A percentile compares a stretch with the other conserved stretches of the same genome.
These are phyloP conservation scores for Cydia fagiglandana DNA, from an alignment of 1,140 invertebrate species.

Conservation along the genomic window DNA sequence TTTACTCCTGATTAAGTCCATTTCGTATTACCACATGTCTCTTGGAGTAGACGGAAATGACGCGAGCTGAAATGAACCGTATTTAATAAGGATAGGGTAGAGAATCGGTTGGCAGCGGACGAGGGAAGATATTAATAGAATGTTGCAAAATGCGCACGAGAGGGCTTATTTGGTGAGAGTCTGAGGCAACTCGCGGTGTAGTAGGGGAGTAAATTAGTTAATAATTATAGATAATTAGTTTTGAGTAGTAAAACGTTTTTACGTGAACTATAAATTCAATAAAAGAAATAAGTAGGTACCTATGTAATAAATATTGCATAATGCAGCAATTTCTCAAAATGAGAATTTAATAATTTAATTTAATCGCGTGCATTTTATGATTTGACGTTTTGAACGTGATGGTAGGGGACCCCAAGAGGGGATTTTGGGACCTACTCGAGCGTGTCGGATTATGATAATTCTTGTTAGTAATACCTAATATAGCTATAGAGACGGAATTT, in stretches of 20 bases:
- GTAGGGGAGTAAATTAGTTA: constrained; percentile 37
- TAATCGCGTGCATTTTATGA: too few relatives aligned
- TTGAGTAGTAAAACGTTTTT: not conserved
- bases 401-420: too few relatives aligned
- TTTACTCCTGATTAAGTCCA: not conserved
- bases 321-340: too few relatives aligned
- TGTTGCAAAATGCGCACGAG: constrained; percentile 65
- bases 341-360: too few relatives aligned
- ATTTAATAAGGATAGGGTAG: constrained; percentile 34
- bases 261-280: not conserved
- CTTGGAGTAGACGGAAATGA: not conserved
- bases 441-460: too few relatives aligned
- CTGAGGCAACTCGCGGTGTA: constrained; percentile 39
- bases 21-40: not conserved
- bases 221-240: not conserved
- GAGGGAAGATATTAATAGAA: constrained; percentile 63
- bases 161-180: constrained; percentile 70
- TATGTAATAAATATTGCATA: too few relatives aligned
- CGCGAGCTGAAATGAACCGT: constrained; percentile 37
- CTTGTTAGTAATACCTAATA: too few relatives aligned
- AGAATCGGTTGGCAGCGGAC: constrained; percentile 33
- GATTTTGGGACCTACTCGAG: too few relatives aligned
- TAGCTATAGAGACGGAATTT: too few relatives aligned
- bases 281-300: too few relatives aligned
- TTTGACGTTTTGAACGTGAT: too few relatives aligned